Conservation (phyloP, 2,888 invertebrate genomes). For the Drosophila flavopinicola region DNA sequence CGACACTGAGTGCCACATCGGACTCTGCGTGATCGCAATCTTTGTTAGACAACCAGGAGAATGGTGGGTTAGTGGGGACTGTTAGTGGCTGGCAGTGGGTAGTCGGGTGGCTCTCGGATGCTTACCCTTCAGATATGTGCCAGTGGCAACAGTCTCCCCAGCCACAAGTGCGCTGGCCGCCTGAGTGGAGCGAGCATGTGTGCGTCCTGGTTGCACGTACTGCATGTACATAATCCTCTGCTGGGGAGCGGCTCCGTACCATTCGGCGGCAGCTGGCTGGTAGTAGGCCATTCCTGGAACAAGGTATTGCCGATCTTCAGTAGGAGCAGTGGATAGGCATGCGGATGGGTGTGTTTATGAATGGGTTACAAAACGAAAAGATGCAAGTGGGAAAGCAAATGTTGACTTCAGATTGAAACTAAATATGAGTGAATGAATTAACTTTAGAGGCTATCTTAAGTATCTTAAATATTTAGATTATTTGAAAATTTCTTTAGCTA, state of each 20-base stretch:
- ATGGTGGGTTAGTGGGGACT: conserved; percentile 25
- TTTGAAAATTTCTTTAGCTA: too few relatives aligned
- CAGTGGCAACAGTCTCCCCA: conserved; percentile 82
- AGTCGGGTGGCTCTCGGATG: background rate
- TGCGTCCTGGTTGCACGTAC: conserved; percentile 81
- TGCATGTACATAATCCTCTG: conserved; percentile 83
- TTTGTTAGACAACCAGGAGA: conserved; percentile 59
- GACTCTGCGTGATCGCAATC: conserved; percentile 83
- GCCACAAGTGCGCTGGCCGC: conserved; percentile 83
- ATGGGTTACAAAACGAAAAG: conserved; percentile 9
- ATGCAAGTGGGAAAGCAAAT: background rate
- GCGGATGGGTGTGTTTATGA: conserved; percentile 5
- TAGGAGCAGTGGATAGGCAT: conserved; percentile 5
- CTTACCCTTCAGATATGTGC: conserved; percentile 83
- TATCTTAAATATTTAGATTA: background rate
- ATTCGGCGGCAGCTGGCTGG: conserved; percentile 81
- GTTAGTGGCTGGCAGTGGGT: conserved; percentile 10
- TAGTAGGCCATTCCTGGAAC: conserved; percentile 81
- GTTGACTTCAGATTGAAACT: background rate
- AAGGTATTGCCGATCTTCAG: conserved; percentile 68
- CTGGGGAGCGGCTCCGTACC: conserved; percentile 71
- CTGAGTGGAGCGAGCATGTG: conserved; percentile 81
- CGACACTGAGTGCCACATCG: conserved; percentile 64
- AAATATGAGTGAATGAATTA: background rate
- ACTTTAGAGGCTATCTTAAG: background rate